Conservation (phyloP, 2,888 invertebrate species). For the Drosophila quasianomalipes region DNA sequence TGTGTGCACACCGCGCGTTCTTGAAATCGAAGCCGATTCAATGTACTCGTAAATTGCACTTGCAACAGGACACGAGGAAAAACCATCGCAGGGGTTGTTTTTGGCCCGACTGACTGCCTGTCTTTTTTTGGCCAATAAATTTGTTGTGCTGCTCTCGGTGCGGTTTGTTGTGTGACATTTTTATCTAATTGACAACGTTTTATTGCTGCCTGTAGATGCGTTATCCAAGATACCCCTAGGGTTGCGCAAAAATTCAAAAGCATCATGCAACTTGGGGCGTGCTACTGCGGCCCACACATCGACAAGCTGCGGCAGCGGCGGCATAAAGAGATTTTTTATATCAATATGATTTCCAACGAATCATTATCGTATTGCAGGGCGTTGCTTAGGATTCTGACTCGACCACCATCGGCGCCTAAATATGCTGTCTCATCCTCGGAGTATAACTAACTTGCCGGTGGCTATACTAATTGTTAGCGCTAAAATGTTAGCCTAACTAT, state of each 20-base stretch:
- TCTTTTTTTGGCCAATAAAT: conserved; percentile 72
- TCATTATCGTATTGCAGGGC: conserved; percentile 52
- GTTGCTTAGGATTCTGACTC: conserved; percentile 32
- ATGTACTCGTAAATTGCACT: conserved; percentile 77
- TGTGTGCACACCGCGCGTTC: conserved; percentile 39
- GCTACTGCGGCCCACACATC: conserved; percentile 64
- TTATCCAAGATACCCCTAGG: conserved; percentile 37
- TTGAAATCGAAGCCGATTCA: conserved; percentile 33
- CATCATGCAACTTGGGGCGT: conserved; percentile 70
- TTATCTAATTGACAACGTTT: conserved; percentile 84
- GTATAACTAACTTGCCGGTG: conserved; percentile 66
- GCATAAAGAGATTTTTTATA: conserved; percentile 29
- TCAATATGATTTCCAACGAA: conserved; percentile 66
- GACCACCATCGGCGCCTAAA: conserved; percentile 55
- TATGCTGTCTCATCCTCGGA: conserved; percentile 57
- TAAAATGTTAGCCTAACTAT: conserved; percentile 66
- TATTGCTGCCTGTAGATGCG: conserved; percentile 59
- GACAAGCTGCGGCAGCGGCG: conserved; percentile 24
- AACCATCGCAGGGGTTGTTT: conserved; percentile 33
- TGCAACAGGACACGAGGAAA: conserved; percentile 41
- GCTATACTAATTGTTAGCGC: conserved; percentile 68
- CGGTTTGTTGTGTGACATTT: conserved; percentile 85
- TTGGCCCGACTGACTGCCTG: conserved; percentile 20
- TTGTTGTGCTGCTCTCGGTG: conserved; percentile 60
- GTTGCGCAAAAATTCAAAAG: conserved; percentile 41